Evolutionary conservation across 1,140 invertebrate species (phyloP), one percentile per base, ranked within the genome.

Genomic region (Anagrus nilaparvatae): DNA sequence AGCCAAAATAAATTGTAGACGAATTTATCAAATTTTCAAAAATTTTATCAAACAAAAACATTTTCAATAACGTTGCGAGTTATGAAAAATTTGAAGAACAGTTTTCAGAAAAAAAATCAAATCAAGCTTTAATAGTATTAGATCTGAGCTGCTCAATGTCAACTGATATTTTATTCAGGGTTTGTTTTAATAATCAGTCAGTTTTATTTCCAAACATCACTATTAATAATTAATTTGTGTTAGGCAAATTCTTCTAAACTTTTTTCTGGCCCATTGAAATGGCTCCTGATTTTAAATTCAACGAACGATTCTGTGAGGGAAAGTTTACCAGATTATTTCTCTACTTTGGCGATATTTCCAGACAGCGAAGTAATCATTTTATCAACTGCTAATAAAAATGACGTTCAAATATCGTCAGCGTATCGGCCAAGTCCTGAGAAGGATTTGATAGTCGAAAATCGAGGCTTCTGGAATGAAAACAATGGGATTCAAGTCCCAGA

Each of bases 191-290:
- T 4, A 20, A 17, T 17, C 14, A 28, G n/a, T n/a, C 23, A 19
- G 24, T 33, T 19, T 16, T 5, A 33, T 34, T 34, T 30, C 38
- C 38, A 18, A 16, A 18, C 6, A 18, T 4, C 14, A 38, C 18
- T 20, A 2, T 9, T 28, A 13, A 3, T 8, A 5, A 28, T 8
- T 18, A 32, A 16, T 40, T 31, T 23, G 7, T 24, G 4, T 31
- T 17, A 64, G 61, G 60, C 53, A 13, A 54, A 60, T 38, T 18
- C 19, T 0, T 56, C 16, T 8, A 45, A 5, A 25, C 34, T 54
- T 43, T 59, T 64, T 34, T 13, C 47, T 2, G 56, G 51, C 2
- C 61, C 61, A 7, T 32, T 32, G 0, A 62, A 49, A n/a, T 64
- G 61, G 61, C 25, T 62, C 5, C n/a, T n/a, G n/a, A 34, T 63